A percentile compares a stretch with the other conserved stretches of the same genome.
Evolutionary conservation across 2,888 invertebrate species (phyloP).

Genomic region (Parnassius mnemosyne): DNA sequence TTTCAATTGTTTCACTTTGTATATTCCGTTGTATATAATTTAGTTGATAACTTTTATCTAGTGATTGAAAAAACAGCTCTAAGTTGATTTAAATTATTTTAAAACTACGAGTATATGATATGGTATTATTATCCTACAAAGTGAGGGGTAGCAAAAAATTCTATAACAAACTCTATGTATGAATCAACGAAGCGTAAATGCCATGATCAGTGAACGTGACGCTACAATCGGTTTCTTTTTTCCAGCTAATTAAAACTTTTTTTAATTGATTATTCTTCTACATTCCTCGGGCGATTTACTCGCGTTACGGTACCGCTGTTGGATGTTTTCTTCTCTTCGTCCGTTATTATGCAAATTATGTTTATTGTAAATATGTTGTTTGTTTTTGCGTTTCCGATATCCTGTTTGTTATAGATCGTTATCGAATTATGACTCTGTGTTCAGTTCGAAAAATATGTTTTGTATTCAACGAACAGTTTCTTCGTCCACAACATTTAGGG

Average conservation of each 20-base stretch:
- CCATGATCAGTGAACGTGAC: slow-evolving; percentile 76
- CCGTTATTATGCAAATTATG: slow-evolving; percentile 60
- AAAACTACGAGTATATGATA: too few species aligned
- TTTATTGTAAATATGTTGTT: slow-evolving; percentile 26
- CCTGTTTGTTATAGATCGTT: slow-evolving; percentile 3
- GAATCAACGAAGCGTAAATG: slow-evolving; percentile 75
- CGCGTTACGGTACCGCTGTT: slow-evolving; percentile 50
- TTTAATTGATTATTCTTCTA: slow-evolving; percentile 66
- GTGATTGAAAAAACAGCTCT: too few species aligned
- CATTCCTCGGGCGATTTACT: slow-evolving; percentile 70
- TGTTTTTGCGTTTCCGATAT: slow-evolving; percentile 11
- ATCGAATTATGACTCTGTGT: background rate
- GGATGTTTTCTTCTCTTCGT: slow-evolving; percentile 60
- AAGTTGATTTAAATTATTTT: too few species aligned
- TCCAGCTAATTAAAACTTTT: slow-evolving; percentile 76
- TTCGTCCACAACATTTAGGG: too few species aligned
- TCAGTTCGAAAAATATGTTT: too few species aligned
- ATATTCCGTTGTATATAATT: background rate
- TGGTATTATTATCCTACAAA: too few species aligned
- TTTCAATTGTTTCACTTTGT: background rate
- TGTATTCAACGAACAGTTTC: too few species aligned
- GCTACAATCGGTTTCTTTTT: slow-evolving; percentile 57
- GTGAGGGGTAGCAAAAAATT: too few species aligned
- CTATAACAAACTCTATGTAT: slow-evolving; percentile 49
- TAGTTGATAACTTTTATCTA: too few species aligned